These are phyloP conservation scores for Sciurus niger DNA, from an alignment of 2,113 vertebrate species.

Conservation along the genomic window DNA sequence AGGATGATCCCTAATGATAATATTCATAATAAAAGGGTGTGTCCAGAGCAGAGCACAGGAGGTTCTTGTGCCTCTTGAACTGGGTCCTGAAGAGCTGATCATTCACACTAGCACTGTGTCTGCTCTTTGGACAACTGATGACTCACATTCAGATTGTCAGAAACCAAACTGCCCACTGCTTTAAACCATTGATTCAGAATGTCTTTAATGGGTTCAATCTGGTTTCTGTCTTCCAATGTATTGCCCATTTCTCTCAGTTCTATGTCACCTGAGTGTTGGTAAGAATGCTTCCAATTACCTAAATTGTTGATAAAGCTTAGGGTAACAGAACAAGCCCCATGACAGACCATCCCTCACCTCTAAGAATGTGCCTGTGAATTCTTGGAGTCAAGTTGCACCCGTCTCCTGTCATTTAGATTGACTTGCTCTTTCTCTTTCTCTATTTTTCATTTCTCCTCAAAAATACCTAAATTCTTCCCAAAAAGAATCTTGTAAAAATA, in stretches of 20 bases:
- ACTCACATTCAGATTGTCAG: background rate
- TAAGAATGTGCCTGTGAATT: background rate
- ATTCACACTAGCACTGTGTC: background rate
- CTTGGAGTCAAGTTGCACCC: background rate
- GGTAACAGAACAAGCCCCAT: background rate
- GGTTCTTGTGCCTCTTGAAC: background rate
- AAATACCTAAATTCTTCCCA: background rate
- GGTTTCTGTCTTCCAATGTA: background rate
- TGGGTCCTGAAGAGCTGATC: background rate
- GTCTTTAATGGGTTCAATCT: conserved; percentile 27
- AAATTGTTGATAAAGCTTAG: background rate
- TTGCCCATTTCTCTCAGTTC: background rate
- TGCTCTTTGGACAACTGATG: background rate
- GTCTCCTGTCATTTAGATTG: background rate
- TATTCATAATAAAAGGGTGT: background rate
- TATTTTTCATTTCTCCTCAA: background rate
- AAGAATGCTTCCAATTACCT: background rate
- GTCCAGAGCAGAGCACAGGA: background rate
- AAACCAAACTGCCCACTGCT: background rate
- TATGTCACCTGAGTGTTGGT: background rate
- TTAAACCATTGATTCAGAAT: background rate
- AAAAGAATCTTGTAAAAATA: background rate
- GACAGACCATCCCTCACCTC: background rate
- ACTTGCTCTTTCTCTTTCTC: background rate
- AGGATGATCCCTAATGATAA: background rate